Conservation (phyloP, 2,113 vertebrate genomes). For the Ciconia boyciana region DNA sequence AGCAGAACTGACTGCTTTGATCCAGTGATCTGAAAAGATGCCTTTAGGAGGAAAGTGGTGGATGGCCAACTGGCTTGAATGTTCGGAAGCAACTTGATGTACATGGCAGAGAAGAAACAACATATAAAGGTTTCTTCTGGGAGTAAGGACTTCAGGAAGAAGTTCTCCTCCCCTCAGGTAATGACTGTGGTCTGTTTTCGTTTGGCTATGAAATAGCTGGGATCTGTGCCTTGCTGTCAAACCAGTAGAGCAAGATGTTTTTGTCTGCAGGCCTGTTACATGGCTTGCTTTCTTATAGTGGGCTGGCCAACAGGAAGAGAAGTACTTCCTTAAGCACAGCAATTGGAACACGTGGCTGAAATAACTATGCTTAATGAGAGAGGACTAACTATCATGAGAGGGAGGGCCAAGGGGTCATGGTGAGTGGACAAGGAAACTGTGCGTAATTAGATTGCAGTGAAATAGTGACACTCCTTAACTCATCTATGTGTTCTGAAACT, state of each 20-base stretch:
- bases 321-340: neutral
- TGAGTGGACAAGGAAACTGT: neutral
- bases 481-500: neutral
- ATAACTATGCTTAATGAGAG: neutral
- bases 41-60: neutral
- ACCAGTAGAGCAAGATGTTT: conserved; percentile 18
- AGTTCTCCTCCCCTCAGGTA: neutral
- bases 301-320: neutral
- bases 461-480: neutral
- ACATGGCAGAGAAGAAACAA: neutral
- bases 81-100: neutral
- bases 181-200: neutral
- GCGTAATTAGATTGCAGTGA: accelerated
- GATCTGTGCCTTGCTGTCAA: neutral
- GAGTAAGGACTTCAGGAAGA: neutral
- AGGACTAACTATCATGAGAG: neutral
- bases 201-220: neutral
- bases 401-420: neutral
- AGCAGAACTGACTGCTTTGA: neutral
- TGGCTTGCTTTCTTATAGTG: neutral
- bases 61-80: neutral
- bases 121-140: neutral
- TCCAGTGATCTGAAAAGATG: neutral
- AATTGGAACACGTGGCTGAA: neutral
- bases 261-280: neutral